These are phyloP conservation scores for Urocyon cinereoargenteus DNA, from an alignment of 2,797 vertebrate species.

Conservation along the genomic window DNA sequence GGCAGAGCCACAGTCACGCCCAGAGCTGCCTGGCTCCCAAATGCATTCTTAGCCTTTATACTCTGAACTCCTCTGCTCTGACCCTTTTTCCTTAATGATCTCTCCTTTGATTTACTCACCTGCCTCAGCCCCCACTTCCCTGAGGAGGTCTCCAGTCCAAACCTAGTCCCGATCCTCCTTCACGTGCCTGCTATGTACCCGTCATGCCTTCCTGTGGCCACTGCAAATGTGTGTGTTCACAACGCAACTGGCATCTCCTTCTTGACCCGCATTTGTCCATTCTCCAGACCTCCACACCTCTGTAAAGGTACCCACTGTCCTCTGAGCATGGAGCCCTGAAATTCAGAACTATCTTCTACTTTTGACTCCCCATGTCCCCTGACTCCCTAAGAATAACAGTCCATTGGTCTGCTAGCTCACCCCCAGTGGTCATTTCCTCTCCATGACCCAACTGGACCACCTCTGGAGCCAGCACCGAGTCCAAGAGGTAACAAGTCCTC, in stretches of 20 bases:
- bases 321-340: neutral
- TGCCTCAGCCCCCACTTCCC: neutral
- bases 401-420: too few relatives aligned
- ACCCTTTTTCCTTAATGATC: neutral
- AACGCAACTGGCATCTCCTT: rapidly evolving
- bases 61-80: neutral
- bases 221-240: neutral
- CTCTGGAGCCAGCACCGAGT: neutral
- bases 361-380: neutral
- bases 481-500: neutral
- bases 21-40: neutral
- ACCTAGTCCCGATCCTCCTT: too few relatives aligned
- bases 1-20: neutral
- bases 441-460: too few relatives aligned
- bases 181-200: too few relatives aligned
- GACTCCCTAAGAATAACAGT: neutral
- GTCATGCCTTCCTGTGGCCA: rapidly evolving
- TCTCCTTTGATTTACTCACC: neutral
- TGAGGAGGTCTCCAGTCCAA: neutral
- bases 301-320: neutral
- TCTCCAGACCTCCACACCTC: neutral
- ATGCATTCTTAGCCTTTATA: neutral
- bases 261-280: rapidly evolving
- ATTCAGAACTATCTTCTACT: neutral
- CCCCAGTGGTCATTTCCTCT: neutral